These are phyloP conservation scores for Riparia riparia DNA, from an alignment of 2,113 vertebrate genomes.

Conservation along the genomic window DNA sequence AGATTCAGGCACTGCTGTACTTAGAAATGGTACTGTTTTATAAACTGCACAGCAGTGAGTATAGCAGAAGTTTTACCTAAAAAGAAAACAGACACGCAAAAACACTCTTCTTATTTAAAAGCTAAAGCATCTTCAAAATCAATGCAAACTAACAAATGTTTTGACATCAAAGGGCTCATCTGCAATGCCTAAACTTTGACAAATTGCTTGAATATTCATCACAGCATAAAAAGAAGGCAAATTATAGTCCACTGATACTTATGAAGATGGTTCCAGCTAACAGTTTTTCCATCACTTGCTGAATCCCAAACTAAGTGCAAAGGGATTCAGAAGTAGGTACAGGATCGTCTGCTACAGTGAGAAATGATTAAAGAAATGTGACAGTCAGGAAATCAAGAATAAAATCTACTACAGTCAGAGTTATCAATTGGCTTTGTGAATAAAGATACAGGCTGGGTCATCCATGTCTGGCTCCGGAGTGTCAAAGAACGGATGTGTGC, in stretches of 20 bases:
- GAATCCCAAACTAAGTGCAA: background rate
- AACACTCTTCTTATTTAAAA: background rate
- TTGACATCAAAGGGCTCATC: background rate
- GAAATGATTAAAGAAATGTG: background rate
- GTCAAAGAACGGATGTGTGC: constrained; percentile 96
- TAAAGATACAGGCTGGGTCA: constrained; percentile 97
- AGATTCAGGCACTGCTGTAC: background rate
- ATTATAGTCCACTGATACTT: background rate
- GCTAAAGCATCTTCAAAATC: background rate
- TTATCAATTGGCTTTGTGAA: background rate
- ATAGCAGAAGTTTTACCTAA: background rate
- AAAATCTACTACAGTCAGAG: background rate
- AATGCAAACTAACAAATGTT: background rate
- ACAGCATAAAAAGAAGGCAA: background rate
- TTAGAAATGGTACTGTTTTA: background rate
- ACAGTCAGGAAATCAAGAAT: background rate
- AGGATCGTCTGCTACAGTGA: background rate
- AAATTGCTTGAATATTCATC: background rate
- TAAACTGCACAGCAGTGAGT: background rate
- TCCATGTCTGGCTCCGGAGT: constrained; percentile 98
- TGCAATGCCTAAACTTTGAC: background rate
- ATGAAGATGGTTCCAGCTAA: background rate
- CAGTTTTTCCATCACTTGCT: background rate
- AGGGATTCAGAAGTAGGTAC: background rate
- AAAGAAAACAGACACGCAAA: background rate